Evolutionary conservation across 2,113 vertebrate species (phyloP).

Genomic region (Nanorana parkeri): DNA sequence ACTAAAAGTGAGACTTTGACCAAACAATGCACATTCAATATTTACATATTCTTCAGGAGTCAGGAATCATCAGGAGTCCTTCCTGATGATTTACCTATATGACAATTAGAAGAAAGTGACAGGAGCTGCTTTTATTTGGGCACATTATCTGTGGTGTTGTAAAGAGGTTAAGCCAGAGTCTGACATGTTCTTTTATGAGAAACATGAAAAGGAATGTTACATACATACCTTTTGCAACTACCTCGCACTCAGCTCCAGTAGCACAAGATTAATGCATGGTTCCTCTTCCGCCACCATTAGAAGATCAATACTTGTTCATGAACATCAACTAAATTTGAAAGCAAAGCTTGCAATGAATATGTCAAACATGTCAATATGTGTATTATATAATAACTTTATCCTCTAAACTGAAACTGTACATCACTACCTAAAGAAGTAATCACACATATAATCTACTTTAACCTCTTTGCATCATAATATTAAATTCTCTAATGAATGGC

Average conservation of each 20-base stretch:
- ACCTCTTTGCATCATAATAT: conserved; percentile 87
- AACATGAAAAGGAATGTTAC: too few relatives aligned
- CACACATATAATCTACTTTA: conserved; percentile 79
- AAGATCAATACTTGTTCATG: conserved; percentile 38
- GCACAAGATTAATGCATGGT: conserved; percentile 15
- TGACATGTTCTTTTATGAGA: too few relatives aligned
- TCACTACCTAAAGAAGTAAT: conserved; percentile 69
- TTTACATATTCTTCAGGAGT: too few relatives aligned
- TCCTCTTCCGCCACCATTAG: conserved; percentile 17
- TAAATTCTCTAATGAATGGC: conserved; percentile 99
- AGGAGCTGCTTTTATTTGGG: too few relatives aligned
- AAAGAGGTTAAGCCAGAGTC: too few relatives aligned
- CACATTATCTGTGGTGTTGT: too few relatives aligned
- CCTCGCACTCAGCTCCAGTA: conserved; percentile 3
- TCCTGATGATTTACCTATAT: too few relatives aligned
- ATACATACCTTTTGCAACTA: too few relatives aligned
- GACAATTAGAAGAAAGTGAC: too few relatives aligned
- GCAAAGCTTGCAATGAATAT: conserved; percentile 56
- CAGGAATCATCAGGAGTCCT: too few relatives aligned
- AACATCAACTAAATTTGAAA: conserved; percentile 53
- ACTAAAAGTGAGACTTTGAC: too few relatives aligned
- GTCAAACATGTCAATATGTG: conserved; percentile 59
- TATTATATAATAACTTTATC: conserved; percentile 69
- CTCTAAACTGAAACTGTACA: conserved; percentile 76
- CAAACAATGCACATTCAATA: too few relatives aligned